Base-by-base conservation (phyloP, 2,113 vertebrate genomes). In the Acrocephalus kingi region DNA sequence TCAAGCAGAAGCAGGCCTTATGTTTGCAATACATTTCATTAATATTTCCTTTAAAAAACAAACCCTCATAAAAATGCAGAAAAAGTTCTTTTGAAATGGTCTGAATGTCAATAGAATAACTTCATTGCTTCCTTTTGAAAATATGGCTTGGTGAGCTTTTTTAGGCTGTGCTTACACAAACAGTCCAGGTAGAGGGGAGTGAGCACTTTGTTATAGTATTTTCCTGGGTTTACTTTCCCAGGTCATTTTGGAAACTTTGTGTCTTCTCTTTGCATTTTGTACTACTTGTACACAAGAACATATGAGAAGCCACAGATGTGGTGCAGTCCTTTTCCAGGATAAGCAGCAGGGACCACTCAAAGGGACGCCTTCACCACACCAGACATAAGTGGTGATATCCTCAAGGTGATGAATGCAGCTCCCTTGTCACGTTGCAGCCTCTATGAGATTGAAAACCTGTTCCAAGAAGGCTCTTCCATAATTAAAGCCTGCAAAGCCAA, bases 31-130 rank as follows among this genome's bases (percentile, higher is more conserved):
- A 82, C 21, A 66, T 91, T 79, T 55, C 30, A 91, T 59, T 89
- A 91, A 58, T 51, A 78, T 55, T 95, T 94, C 75, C 91, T 87
- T 85, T 68, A 37, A 56, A 83, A 94, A 92, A 68, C 22, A 91
- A 89, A 35, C 13, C 2, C 9, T 24, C 2, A 12, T n/a, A 28
- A 81, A 89, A 92, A 95, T 30, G n/a, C 31, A 94, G 69, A 61
- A 93, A 64, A 87, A 66, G 14, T 43, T 66, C 13, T 54, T 90
- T 56, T 69, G 58, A 48, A 73, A 55, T 23, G 13, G n/a, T 77
- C 49, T 8, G 66, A 84, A 74, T 43, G 43, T 24, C 49, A 62
- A 27, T 27, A 84, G 11, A 89, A 30, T 39, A 69, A 90, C 33
- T 76, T 85, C 20, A 68, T 56, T 56, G 8, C 37, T 94, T 93